Evolutionary conservation across 2,888 invertebrate species (phyloP).

Genomic region (Heliconius aoede): DNA sequence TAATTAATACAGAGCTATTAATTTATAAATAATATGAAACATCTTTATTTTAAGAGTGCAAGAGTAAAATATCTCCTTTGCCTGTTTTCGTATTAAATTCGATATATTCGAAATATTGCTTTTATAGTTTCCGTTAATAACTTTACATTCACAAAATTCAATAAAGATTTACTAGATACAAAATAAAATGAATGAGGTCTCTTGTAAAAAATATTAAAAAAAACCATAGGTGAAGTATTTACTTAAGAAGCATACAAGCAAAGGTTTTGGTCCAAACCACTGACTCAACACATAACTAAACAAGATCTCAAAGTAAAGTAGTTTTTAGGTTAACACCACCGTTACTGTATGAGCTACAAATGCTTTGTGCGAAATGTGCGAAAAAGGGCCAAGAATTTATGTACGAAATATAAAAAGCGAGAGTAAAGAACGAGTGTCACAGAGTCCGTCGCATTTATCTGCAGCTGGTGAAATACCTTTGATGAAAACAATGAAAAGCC

Average conservation of each 20-base stretch:
- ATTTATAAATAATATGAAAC: too few relatives aligned
- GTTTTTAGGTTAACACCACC: slow-evolving; percentile 25
- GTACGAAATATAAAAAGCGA: slow-evolving; percentile 37
- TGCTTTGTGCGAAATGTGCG: slow-evolving; percentile 19
- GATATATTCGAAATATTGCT: neutral
- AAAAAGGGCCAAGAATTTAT: slow-evolving; percentile 39
- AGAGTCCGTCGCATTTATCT: slow-evolving; percentile 32
- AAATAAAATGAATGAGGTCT: neutral
- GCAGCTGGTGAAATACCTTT: slow-evolving; percentile 39
- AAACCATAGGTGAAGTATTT: neutral
- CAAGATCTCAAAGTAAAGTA: neutral
- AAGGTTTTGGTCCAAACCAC: neutral
- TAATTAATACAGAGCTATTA: too few relatives aligned
- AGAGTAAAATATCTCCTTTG: too few relatives aligned
- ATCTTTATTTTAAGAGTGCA: too few relatives aligned
- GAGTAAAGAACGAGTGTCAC: slow-evolving; percentile 34
- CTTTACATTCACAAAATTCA: neutral
- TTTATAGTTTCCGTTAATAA: neutral
- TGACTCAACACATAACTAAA: slow-evolving; percentile 9
- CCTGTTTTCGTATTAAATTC: neutral
- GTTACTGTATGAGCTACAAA: slow-evolving; percentile 31
- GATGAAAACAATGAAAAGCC: slow-evolving; percentile 41
- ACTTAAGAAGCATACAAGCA: neutral
- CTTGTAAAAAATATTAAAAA: neutral
- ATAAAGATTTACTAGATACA: neutral